These are phyloP conservation scores for Porites rus DNA, from an alignment of 92 coral and sea anemone genomes.

Conservation along the genomic window DNA sequence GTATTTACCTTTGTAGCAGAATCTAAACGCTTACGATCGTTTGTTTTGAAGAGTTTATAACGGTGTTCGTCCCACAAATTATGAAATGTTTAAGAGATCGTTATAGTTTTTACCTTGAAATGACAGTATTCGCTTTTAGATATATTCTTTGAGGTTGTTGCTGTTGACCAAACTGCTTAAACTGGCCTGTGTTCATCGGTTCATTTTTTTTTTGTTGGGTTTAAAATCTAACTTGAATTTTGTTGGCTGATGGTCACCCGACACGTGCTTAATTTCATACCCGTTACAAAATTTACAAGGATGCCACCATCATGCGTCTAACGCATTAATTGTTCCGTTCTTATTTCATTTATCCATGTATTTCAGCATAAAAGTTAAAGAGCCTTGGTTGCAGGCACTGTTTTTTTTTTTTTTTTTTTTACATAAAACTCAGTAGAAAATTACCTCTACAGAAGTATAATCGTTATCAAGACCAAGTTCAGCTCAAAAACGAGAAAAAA, in stretches of 20 bases:
- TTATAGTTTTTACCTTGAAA: too few relatives aligned
- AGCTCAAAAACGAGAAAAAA: too few relatives aligned
- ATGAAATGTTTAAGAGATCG: neutral
- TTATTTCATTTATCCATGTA: too few relatives aligned
- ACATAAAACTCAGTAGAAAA: too few relatives aligned
- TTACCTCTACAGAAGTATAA: too few relatives aligned
- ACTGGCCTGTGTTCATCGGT: neutral
- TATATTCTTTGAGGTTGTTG: neutral
- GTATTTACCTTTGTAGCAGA: conserved; percentile 1
- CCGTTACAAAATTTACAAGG: neutral
- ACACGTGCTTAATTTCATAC: neutral
- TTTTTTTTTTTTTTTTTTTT: too few relatives aligned
- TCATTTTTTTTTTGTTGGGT: too few relatives aligned
- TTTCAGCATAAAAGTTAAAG: too few relatives aligned
- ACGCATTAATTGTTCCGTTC: neutral
- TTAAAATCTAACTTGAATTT: neutral
- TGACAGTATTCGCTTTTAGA: too few relatives aligned
- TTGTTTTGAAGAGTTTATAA: neutral
- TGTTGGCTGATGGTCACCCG: neutral
- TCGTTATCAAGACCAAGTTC: too few relatives aligned
- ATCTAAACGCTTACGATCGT: conserved; percentile 4
- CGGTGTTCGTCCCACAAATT: neutral
- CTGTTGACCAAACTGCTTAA: neutral
- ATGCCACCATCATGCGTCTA: neutral
- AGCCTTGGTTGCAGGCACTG: too few relatives aligned